Evolutionary conservation across 2,888 invertebrate genomes (phyloP).

Genomic region (Sesamia inferens): DNA sequence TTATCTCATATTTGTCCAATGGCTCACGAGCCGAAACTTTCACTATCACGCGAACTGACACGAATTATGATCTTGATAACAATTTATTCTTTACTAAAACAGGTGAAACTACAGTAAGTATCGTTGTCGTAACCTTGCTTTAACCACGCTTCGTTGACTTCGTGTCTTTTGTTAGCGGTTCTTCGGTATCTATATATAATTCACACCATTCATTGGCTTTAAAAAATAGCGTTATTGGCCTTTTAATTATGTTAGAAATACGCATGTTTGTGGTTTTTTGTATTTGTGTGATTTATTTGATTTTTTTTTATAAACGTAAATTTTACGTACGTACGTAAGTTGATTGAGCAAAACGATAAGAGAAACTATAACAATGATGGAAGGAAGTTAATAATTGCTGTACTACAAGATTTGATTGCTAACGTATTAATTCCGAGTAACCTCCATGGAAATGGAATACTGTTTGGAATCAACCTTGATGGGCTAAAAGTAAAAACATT

Average conservation of each 20-base stretch:
- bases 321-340: constrained; percentile 10
- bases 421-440: constrained; percentile 26
- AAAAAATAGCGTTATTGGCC: constrained; percentile 60
- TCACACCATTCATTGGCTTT: constrained; percentile 66
- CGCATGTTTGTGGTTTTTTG: constrained; percentile 16
- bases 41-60: constrained; percentile 73
- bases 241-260: constrained; percentile 49
- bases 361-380: constrained; percentile 42
- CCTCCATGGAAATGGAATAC: constrained; percentile 26
- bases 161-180: constrained; percentile 72
- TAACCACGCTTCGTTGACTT: constrained; percentile 73
- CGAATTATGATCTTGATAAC: constrained; percentile 70
- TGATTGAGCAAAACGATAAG: constrained; percentile 36
- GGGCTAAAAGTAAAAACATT: background rate
- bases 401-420: constrained; percentile 32
- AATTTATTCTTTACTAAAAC: constrained; percentile 66
- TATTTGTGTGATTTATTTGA: constrained; percentile 30
- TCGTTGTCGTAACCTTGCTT: constrained; percentile 75
- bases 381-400: constrained; percentile 36
- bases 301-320: constrained; percentile 10
- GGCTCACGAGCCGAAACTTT: constrained; percentile 68
- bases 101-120: constrained; percentile 75
- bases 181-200: constrained; percentile 66
- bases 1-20: constrained; percentile 30
- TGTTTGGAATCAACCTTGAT: constrained; percentile 28